Percentiles rank a stretch among this genome's conserved stretches.
phyloP scores from a whole-genome alignment of 2,888 invertebrate species.

The Helleia helle region DNA sequence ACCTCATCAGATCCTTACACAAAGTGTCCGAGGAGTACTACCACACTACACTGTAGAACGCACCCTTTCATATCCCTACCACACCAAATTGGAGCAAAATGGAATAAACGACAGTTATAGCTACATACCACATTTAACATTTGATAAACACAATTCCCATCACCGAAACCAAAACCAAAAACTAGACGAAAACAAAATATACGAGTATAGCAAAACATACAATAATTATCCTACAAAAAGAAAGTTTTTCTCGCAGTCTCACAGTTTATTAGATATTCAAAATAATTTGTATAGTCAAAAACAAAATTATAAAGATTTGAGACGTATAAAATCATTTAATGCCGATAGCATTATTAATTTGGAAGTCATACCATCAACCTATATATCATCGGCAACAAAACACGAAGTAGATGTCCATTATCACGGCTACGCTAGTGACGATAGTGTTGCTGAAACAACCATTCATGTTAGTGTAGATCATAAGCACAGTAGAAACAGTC shows the following conservation, averaged over 20 bases:
- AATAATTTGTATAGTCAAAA: not conserved
- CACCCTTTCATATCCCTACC: not conserved
- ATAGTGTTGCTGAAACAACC: conserved; percentile 66
- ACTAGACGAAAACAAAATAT: not conserved
- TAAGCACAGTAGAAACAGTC: conserved; percentile 28
- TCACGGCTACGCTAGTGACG: conserved; percentile 70
- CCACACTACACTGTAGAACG: not conserved
- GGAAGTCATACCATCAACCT: not conserved
- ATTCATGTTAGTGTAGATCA: conserved; percentile 60
- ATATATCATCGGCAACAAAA: conserved; percentile 3
- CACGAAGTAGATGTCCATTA: conserved; percentile 35
- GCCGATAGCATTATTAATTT: not conserved
- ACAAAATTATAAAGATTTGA: not conserved
- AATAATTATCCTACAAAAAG: not conserved
- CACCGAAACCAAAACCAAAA: not conserved
- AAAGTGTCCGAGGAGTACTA: not conserved
- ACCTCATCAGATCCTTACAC: not conserved
- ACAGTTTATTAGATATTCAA: not conserved
- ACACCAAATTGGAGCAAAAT: conserved; percentile 1
- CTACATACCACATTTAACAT: not conserved
- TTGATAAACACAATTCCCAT: not conserved
- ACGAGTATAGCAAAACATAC: conserved; percentile 2
- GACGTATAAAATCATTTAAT: conserved; percentile 2
- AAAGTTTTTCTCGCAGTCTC: not conserved
- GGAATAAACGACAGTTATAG: not conserved